phyloP scores from a whole-genome alignment of 2,797 vertebrate species.

The Diglossa cyanea region DNA sequence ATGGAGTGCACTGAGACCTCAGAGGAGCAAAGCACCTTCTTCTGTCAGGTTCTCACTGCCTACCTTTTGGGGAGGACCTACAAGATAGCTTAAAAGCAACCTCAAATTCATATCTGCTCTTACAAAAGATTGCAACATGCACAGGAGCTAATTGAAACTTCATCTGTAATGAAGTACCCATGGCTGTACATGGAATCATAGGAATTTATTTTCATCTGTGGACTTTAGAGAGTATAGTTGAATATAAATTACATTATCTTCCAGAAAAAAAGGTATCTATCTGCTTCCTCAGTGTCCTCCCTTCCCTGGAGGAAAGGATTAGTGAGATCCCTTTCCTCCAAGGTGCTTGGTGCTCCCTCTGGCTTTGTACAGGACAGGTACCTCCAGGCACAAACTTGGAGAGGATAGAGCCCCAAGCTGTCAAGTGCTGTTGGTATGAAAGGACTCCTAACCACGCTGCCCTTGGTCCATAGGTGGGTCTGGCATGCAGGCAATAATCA shows the following conservation, averaged over 20 bases:
- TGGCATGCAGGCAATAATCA: not conserved
- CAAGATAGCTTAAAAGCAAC: not conserved
- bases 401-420: not conserved
- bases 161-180: not conserved
- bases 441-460: not conserved
- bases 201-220: not conserved
- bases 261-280: not conserved
- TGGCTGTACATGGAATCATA: not conserved
- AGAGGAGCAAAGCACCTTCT: not conserved
- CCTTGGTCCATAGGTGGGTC: not conserved
- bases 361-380: not conserved
- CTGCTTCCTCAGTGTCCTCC: not conserved
- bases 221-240: not conserved
- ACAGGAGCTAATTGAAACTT: not conserved
- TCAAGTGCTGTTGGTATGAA: not conserved
- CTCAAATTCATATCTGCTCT: not conserved
- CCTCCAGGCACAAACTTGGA: not conserved
- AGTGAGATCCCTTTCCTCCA: not conserved
- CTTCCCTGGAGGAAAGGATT: not conserved
- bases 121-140: not conserved
- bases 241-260: not conserved
- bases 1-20: not conserved
- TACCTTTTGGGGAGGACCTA: rapidly evolving
- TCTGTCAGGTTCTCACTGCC: not conserved
- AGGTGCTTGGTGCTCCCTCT: not conserved